Conservation (phyloP, 2,888 invertebrate genomes). For the Apamea sordens region DNA sequence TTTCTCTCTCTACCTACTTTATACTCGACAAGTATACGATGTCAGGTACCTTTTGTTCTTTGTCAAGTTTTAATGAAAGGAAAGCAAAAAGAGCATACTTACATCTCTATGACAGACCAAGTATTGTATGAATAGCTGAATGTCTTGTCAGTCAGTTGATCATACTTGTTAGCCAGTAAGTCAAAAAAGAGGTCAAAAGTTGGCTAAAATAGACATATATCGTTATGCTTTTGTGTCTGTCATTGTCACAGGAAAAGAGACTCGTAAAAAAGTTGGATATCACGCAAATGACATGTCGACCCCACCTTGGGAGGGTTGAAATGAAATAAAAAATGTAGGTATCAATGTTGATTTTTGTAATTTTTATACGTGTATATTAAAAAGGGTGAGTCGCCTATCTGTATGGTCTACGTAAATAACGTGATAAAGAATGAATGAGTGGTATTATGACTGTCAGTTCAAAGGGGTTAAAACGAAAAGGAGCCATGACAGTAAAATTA, state of each 20-base stretch:
- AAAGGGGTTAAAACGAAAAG: constrained; percentile 29
- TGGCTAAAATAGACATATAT: constrained; percentile 60
- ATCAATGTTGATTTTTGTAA: constrained; percentile 59
- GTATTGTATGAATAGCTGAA: constrained; percentile 28
- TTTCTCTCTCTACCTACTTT: constrained; percentile 25
- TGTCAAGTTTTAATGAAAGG: constrained; percentile 12
- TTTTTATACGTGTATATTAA: constrained; percentile 36
- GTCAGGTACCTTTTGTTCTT: constrained; percentile 7
- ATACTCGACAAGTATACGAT: constrained; percentile 9
- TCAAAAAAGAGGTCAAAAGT: constrained; percentile 55
- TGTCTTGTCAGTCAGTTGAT: constrained; percentile 39
- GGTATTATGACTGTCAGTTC: constrained; percentile 20
- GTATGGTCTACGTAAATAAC: constrained; percentile 44
- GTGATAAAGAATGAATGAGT: constrained; percentile 41
- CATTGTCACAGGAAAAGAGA: constrained; percentile 62
- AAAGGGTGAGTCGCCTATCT: constrained; percentile 57
- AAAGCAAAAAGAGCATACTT: constrained; percentile 14
- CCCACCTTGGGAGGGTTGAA: constrained; percentile 64
- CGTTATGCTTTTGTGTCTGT: constrained; percentile 65
- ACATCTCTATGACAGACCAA: constrained; percentile 8
- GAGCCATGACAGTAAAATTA: background rate
- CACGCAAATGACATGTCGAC: constrained; percentile 59
- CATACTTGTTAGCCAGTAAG: constrained; percentile 44
- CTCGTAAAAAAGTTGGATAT: constrained; percentile 67
- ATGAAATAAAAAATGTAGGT: constrained; percentile 60